Conservation (phyloP, 2,888 invertebrate species). For the Morpho deidamia region DNA sequence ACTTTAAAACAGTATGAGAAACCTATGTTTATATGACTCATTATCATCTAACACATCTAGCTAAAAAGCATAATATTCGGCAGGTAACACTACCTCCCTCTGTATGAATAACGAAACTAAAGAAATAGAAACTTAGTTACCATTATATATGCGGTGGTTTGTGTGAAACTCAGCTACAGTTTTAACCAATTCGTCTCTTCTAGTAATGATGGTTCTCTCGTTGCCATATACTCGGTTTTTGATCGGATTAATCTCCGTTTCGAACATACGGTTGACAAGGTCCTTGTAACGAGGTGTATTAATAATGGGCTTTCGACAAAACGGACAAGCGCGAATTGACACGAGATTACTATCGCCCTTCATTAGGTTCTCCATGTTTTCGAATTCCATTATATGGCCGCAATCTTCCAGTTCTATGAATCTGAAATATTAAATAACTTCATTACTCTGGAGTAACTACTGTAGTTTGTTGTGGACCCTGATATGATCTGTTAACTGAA, state of each 20-base stretch:
- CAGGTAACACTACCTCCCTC: too few species aligned
- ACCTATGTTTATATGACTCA: too few species aligned
- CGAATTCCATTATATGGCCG: conserved; percentile 64
- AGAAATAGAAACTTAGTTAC: conserved; percentile 1
- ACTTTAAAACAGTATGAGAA: too few species aligned
- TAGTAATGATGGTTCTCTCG: conserved; percentile 30
- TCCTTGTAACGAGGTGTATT: conserved; percentile 78
- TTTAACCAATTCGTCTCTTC: not conserved
- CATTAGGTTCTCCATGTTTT: conserved; percentile 63
- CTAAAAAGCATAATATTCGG: too few species aligned
- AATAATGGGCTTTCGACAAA: conserved; percentile 78
- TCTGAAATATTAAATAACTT: conserved; percentile 41
- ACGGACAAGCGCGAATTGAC: conserved; percentile 71
- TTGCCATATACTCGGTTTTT: conserved; percentile 59
- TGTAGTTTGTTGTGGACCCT: too few species aligned
- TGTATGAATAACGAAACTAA: not conserved
- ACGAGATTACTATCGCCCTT: conserved; percentile 42
- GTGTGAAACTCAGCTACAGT: not conserved
- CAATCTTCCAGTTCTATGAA: conserved; percentile 76
- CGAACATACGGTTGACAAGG: conserved; percentile 55
- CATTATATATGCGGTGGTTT: conserved; percentile 5
- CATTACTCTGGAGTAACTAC: too few species aligned
- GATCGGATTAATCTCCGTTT: conserved; percentile 56
- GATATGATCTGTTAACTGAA: too few species aligned
- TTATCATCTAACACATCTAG: too few species aligned